phyloP scores from a whole-genome alignment of 2,797 vertebrate genomes.

The Amazona finschi region DNA sequence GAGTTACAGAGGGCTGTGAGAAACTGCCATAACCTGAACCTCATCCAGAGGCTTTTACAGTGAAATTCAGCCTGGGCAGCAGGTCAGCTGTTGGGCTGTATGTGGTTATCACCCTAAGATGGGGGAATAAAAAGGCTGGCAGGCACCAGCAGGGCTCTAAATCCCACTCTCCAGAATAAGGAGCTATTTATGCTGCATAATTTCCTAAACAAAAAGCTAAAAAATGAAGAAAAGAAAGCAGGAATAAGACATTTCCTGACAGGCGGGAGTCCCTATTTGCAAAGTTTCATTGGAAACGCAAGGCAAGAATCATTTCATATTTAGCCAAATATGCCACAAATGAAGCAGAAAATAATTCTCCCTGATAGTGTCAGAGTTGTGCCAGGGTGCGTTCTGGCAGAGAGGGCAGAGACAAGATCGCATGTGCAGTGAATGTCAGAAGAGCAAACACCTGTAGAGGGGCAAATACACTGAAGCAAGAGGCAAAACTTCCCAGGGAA shows the following conservation, averaged over 20 bases:
- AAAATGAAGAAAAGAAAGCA: neutral
- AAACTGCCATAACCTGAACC: conserved; percentile 13
- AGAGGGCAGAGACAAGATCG: neutral
- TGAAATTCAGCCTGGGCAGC: neutral
- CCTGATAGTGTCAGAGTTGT: neutral
- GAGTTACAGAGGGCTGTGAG: conserved; percentile 44
- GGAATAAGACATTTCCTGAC: conserved; percentile 19
- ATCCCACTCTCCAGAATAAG: neutral
- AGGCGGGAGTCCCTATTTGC: neutral
- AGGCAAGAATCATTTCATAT: neutral
- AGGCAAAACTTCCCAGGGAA: neutral
- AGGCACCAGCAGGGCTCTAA: neutral
- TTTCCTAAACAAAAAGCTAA: conserved; percentile 16
- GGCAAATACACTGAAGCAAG: neutral
- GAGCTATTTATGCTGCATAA: neutral
- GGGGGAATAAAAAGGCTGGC: neutral
- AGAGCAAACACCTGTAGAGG: neutral
- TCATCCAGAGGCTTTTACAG: conserved; percentile 21
- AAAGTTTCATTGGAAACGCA: neutral
- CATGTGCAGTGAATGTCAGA: neutral
- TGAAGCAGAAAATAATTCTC: conserved; percentile 38
- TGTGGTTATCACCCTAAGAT: neutral
- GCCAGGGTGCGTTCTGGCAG: neutral
- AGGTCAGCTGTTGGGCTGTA: neutral
- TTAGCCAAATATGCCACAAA: conserved; percentile 37